Conservation (phyloP, 1,140 invertebrate species). For the Akabosia matsudoensis region DNA sequence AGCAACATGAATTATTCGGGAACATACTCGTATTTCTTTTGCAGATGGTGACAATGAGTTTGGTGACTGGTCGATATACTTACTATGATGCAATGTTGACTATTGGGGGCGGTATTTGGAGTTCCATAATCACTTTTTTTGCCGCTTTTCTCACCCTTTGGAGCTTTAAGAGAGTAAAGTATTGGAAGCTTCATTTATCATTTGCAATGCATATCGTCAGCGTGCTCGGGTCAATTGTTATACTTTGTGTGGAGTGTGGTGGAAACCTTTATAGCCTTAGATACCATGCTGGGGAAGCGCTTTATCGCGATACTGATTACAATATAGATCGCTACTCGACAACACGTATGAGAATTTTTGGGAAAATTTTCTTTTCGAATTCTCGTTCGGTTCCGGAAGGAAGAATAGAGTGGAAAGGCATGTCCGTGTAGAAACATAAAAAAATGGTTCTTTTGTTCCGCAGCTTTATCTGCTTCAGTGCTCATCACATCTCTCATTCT, state of each 20-base stretch:
- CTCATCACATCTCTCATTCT: background rate
- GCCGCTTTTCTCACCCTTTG: background rate
- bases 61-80: background rate
- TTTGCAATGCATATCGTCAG: background rate
- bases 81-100: background rate
- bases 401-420: background rate
- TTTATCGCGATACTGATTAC: background rate
- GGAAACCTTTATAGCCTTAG: background rate
- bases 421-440: background rate
- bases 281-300: background rate
- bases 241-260: background rate
- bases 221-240: background rate
- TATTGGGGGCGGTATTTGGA: background rate
- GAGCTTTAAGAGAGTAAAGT: background rate
- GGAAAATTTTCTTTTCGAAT: background rate
- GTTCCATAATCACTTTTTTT: background rate
- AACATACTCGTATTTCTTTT: background rate
- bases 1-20: no score
- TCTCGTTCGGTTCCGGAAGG: background rate
- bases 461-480: background rate
- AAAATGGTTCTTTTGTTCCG: background rate
- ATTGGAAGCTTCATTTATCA: conserved; percentile 10
- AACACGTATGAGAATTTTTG: background rate
- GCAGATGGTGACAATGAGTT: background rate
- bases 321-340: background rate